A percentile compares a stretch with the other conserved stretches of the same genome.
phyloP scores from a whole-genome alignment of 2,113 vertebrate genomes.

The Strix uralensis region DNA sequence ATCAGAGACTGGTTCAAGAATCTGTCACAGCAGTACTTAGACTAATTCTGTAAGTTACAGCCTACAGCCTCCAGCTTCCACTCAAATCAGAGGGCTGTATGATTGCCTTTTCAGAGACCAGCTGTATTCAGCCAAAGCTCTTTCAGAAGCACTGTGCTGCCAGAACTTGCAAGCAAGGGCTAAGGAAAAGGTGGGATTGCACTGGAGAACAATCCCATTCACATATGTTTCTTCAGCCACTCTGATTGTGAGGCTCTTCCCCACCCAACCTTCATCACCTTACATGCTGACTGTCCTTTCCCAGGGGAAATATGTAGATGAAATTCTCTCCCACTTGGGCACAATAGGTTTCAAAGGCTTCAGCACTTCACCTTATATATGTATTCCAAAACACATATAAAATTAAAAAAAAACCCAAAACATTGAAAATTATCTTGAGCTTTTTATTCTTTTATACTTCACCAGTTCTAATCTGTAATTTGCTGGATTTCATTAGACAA shows the following conservation, averaged over 20 bases:
- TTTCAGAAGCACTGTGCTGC: not conserved
- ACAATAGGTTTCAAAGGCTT: not conserved
- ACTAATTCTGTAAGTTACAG: not conserved
- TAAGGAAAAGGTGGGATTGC: not conserved
- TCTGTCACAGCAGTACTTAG: not conserved
- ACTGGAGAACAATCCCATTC: not conserved
- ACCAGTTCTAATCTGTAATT: not conserved
- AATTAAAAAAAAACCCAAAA: not conserved
- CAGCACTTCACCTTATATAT: not conserved
- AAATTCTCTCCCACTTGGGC: not conserved
- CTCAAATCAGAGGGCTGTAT: not conserved
- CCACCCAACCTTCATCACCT: not conserved
- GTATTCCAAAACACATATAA: not conserved
- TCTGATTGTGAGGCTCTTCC: not conserved
- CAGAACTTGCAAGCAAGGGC: not conserved
- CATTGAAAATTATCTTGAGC: not conserved
- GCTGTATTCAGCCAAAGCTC: not conserved
- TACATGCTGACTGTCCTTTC: not conserved
- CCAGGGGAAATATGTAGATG: not conserved
- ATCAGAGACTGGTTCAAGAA: not conserved
- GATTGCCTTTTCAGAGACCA: not conserved
- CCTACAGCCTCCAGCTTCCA: not conserved
- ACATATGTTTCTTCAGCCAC: not conserved
- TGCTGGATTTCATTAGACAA: constrained; percentile 18
- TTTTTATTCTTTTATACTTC: not conserved